Percentiles rank a stretch among this genome's conserved stretches.
phyloP scores from a whole-genome alignment of 2,113 vertebrate species.

The Pterocles gutturalis region DNA sequence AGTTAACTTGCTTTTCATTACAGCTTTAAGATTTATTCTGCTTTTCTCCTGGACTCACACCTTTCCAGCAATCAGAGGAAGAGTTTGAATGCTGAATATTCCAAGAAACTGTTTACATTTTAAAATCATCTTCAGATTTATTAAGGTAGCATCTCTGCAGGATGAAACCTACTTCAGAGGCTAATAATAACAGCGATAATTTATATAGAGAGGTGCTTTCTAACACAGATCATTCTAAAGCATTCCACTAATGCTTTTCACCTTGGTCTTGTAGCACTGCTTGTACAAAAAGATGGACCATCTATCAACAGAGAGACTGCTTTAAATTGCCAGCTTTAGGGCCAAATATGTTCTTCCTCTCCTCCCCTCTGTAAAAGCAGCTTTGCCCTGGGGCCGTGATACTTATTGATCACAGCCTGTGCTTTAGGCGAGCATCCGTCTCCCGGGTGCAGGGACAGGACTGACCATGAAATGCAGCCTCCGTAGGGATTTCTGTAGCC shows the following conservation, averaged over 20 bases:
- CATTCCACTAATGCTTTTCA: background rate
- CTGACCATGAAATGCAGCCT: background rate
- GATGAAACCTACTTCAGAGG: background rate
- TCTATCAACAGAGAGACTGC: background rate
- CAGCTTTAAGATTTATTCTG: background rate
- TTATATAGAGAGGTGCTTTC: background rate
- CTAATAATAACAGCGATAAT: background rate
- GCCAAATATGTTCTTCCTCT: background rate
- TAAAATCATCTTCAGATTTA: background rate
- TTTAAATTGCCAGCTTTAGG: conserved; percentile 2
- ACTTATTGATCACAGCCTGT: background rate
- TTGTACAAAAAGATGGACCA: background rate
- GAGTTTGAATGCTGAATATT: background rate
- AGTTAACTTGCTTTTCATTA: background rate
- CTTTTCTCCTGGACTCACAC: background rate
- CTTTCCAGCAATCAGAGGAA: background rate
- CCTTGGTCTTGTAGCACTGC: background rate
- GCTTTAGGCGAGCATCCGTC: background rate
- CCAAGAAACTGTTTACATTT: background rate
- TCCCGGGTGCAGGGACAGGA: background rate
- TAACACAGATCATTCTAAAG: background rate
- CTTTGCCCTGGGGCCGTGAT: background rate
- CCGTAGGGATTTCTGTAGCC: background rate
- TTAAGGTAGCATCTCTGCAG: background rate
- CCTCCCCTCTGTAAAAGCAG: background rate